Base-by-base conservation (phyloP, 2,888 invertebrate genomes). In the Tupiocoris notatus region DNA sequence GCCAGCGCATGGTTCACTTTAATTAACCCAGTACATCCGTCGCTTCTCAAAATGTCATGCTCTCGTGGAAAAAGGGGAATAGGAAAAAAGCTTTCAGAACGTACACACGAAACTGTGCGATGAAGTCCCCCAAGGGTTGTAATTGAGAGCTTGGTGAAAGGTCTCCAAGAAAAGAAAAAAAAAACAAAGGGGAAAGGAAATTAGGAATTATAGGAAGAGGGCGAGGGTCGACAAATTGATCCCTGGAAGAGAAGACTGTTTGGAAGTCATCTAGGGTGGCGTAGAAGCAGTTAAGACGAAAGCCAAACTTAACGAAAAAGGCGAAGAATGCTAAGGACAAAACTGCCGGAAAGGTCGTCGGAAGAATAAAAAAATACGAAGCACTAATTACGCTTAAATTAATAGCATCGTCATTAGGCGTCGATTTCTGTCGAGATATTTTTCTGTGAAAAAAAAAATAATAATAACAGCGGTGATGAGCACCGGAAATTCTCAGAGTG, bases 171-270 rank as follows among this genome's bases (percentile, higher is more conserved):
- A 67, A 67, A 56, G n/a, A n/a, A 67, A 57, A 57, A 21, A 39
- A 39, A 67, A 67, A 56, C 57, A 67, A 67, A 57, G 67, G 67
- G 67, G 57, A 23, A 57, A 67, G 67, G 67, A 67, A 67, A 67
- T 67, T 54, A 67, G 67, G 67, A 67, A 67, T 67, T 67, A 67
- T 67, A 57, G 67, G 57, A 54, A 56, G 39, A 39, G 12, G 39
- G 12, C 22, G 67, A 67, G 56, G 56, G 67, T 56, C 54, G 67
- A 56, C 67, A 67, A 67, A 67, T 67, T 67, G 67, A 67, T 67
- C 67, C 12, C 12, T 12, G 56, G 67, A 67, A 57, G 67, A 20
- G 17, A 67, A 54, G 67, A 7, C 39, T 7, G 39, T 39, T 39
- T 39, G 39, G 39, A 39, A 39, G 39, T 39, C 39, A 39, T 39